Percentiles rank a stretch among this genome's conserved stretches.
phyloP scores from a whole-genome alignment of 2,797 vertebrate genomes.

The Megalops cyprinoides region DNA sequence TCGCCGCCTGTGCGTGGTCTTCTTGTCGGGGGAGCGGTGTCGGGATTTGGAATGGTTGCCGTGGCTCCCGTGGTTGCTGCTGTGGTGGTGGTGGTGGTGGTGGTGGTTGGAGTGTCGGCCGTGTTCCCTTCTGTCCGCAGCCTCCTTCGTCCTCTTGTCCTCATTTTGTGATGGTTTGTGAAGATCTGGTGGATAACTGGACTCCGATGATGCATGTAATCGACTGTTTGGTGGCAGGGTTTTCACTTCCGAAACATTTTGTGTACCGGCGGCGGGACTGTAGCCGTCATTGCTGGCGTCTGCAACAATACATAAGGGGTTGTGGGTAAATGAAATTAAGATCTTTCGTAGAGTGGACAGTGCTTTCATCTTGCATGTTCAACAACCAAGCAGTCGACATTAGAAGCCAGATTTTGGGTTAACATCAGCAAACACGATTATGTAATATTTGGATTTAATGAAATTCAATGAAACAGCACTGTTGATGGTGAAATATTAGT shows the following conservation, averaged over 20 bases:
- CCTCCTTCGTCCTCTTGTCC: slow-evolving; percentile 76
- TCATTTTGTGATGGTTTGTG: slow-evolving; percentile 88
- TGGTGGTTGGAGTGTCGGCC: slow-evolving; percentile 77
- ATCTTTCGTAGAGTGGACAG: neutral
- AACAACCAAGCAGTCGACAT: slow-evolving; percentile 55
- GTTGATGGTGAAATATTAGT: slow-evolving; percentile 54
- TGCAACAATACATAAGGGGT: slow-evolving; percentile 80
- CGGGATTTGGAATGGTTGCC: slow-evolving; percentile 64
- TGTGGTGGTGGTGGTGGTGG: slow-evolving; percentile 60
- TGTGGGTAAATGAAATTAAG: slow-evolving; percentile 63
- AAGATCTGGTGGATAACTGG: slow-evolving; percentile 86
- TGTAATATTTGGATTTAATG: slow-evolving; percentile 32
- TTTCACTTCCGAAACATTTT: slow-evolving; percentile 95
- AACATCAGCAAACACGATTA: slow-evolving; percentile 50
- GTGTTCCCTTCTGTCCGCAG: slow-evolving; percentile 77
- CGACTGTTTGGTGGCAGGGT: slow-evolving; percentile 65
- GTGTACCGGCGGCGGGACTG: slow-evolving; percentile 87
- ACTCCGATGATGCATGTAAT: slow-evolving; percentile 80
- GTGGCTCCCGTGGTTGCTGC: slow-evolving; percentile 60
- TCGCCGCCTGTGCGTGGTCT: slow-evolving; percentile 61
- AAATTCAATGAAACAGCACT: slow-evolving; percentile 55
- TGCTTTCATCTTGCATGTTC: slow-evolving; percentile 38
- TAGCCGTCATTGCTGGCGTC: slow-evolving; percentile 84
- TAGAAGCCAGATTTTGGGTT: slow-evolving; percentile 63
- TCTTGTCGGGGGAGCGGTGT: slow-evolving; percentile 82